Evolutionary conservation across 1,140 invertebrate species (phyloP), one percentile per base, ranked within the genome.

Genomic region (Apolygus lucorum): DNA sequence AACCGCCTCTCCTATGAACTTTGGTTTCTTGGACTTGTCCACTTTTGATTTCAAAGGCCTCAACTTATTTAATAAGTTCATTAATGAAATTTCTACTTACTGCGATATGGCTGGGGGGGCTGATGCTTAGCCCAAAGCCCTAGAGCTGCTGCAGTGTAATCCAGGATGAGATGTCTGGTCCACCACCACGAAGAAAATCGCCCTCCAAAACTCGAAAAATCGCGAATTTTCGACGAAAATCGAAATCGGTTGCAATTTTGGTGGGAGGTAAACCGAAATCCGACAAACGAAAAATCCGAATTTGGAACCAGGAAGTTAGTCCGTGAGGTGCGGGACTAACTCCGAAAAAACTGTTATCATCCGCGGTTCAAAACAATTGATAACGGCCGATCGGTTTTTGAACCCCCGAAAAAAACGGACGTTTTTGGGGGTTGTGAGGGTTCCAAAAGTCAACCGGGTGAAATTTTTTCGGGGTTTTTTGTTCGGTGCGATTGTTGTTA

Each of bases 71-170:
- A n/a, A n/a, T n/a, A n/a, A n/a, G n/a, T n/a, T n/a, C n/a, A n/a
- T n/a, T n/a, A n/a, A n/a, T n/a, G n/a, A n/a, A n/a, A n/a, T 62
- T 25, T 25, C 28, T n/a, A 68, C 67, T 68, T 68, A 68, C 67
- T 68, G 67, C 67, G 67, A 59, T 68, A 68, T 42, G 52, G 67
- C 21, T 21, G 21, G 17, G 67, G 49, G 52, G 52, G 67, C 67
- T 68, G 67, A 26, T 52, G 66, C 52, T 68, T 68, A 26, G 67
- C 52, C 67, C 67, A 68, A 54, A 68, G 54, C 49, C 67, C 28
- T 49, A 68, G 67, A 21, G 67, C 67, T 27, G 67, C 67, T 17
- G 67, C 25, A 14, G 67, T 59, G 67, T 68, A 68, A 49, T 68
- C 67, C 67, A 68, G 67, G 52, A 24, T 68, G 64, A 21, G 64